These are phyloP conservation scores for Oostethus manadensis DNA, from an alignment of 2,113 vertebrate genomes.

Conservation along the genomic window DNA sequence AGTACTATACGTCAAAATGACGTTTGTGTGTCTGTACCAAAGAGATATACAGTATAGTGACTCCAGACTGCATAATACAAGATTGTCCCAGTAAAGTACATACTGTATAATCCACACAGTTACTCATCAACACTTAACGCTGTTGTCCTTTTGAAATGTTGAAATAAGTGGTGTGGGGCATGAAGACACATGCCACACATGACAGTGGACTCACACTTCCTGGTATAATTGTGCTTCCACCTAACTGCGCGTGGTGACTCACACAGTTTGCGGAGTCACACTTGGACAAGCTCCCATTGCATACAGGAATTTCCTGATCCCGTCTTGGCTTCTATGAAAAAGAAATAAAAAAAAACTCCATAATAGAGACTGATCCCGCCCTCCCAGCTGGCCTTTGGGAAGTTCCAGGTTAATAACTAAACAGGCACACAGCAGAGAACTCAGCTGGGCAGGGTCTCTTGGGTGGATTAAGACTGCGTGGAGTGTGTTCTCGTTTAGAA, in stretches of 20 bases:
- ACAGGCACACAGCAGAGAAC: slow-evolving; percentile 38
- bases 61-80: neutral
- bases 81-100: too few species aligned
- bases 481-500: slow-evolving; percentile 31
- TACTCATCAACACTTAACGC: slow-evolving; percentile 5
- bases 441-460: slow-evolving; percentile 36
- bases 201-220: slow-evolving; percentile 13
- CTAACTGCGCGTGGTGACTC: slow-evolving; percentile 28
- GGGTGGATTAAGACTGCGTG: slow-evolving; percentile 27
- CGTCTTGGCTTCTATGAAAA: slow-evolving; percentile 16
- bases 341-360: slow-evolving; percentile 16
- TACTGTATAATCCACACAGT: neutral
- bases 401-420: slow-evolving; percentile 75
- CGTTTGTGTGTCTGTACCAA: too few species aligned
- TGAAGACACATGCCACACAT: slow-evolving; percentile 48
- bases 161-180: slow-evolving; percentile 28
- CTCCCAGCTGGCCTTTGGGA: slow-evolving; percentile 58
- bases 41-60: neutral
- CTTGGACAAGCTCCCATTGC: slow-evolving; percentile 47
- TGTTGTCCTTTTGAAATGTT: slow-evolving; percentile 12
- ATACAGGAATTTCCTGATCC: slow-evolving; percentile 68
- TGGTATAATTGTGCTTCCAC: slow-evolving; percentile 7
- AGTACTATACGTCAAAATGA: too few species aligned
- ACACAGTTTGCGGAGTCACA: slow-evolving; percentile 57
- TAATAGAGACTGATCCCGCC: slow-evolving; percentile 19